Percentiles rank a stretch among this genome's conserved stretches.
These are phyloP conservation scores for Sebastes variabilis DNA, from an alignment of 2,797 vertebrate genomes.

Conservation along the genomic window DNA sequence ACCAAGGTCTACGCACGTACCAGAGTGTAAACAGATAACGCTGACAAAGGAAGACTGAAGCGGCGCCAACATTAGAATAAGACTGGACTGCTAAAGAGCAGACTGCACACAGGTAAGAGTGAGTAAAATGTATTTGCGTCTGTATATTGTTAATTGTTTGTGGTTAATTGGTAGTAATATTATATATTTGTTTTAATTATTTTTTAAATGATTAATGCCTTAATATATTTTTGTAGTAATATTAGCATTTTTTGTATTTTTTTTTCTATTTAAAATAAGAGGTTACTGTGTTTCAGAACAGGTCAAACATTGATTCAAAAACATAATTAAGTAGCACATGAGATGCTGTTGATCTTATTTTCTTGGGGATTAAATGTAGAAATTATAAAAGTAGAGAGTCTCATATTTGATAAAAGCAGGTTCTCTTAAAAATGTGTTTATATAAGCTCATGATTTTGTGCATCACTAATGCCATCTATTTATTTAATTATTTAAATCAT, in stretches of 20 bases:
- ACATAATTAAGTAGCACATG: not conserved
- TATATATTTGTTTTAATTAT: not conserved
- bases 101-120: constrained; percentile 32
- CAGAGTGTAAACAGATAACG: not conserved
- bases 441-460: not conserved
- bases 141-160: not conserved
- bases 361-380: not conserved
- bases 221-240: not conserved
- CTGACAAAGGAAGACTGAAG: not conserved
- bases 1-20: not conserved
- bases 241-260: not conserved
- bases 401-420: not conserved
- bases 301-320: not conserved
- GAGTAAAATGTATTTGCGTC: not conserved
- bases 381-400: not conserved
- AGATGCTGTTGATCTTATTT: not conserved
- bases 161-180: not conserved
- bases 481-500: not conserved
- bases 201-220: not conserved
- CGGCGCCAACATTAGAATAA: not conserved
- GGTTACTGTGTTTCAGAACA: not conserved
- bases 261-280: not conserved
- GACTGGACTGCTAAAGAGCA: not conserved
- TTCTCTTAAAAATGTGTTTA: not conserved
- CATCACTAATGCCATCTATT: not conserved